Evolutionary conservation across 2,797 vertebrate genomes (phyloP).

Genomic region (Chromobotia macracanthus): DNA sequence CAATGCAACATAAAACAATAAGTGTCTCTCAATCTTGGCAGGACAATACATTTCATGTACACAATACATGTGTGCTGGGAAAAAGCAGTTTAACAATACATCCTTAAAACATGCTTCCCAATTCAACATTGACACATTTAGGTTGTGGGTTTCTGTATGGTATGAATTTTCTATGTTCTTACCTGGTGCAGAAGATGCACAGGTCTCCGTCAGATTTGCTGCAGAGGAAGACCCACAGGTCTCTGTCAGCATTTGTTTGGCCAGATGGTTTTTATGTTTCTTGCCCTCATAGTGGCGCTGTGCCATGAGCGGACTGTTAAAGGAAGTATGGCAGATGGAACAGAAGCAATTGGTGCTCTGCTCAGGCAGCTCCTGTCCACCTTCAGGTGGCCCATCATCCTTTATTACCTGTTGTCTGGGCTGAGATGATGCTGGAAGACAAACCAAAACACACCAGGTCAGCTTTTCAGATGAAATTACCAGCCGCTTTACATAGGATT

Average conservation of each 20-base stretch:
- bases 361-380: slow-evolving; percentile 37
- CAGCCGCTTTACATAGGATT: too few relatives aligned
- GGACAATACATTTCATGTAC: too few relatives aligned
- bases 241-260: slow-evolving; percentile 77
- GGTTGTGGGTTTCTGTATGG: too few relatives aligned
- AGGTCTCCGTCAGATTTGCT: slow-evolving; percentile 79
- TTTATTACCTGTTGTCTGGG: slow-evolving; percentile 67
- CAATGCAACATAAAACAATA: too few relatives aligned
- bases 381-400: slow-evolving; percentile 20
- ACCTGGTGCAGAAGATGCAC: slow-evolving; percentile 82
- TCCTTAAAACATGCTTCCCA: too few relatives aligned
- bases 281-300: slow-evolving; percentile 96
- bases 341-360: slow-evolving; percentile 90
- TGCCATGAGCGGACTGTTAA: slow-evolving; percentile 96
- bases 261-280: slow-evolving; percentile 94
- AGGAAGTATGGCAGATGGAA: slow-evolving; percentile 91
- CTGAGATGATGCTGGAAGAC: slow-evolving; percentile 63
- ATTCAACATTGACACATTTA: too few relatives aligned
- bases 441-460: slow-evolving; percentile 9
- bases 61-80: too few relatives aligned
- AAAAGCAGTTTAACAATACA: too few relatives aligned
- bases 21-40: too few relatives aligned
- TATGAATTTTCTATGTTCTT: slow-evolving; percentile 13
- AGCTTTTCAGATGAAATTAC: background rate
- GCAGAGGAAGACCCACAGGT: too few relatives aligned